Evolutionary conservation across 2,113 vertebrate species (phyloP).

Genomic region (Papio anubis): DNA sequence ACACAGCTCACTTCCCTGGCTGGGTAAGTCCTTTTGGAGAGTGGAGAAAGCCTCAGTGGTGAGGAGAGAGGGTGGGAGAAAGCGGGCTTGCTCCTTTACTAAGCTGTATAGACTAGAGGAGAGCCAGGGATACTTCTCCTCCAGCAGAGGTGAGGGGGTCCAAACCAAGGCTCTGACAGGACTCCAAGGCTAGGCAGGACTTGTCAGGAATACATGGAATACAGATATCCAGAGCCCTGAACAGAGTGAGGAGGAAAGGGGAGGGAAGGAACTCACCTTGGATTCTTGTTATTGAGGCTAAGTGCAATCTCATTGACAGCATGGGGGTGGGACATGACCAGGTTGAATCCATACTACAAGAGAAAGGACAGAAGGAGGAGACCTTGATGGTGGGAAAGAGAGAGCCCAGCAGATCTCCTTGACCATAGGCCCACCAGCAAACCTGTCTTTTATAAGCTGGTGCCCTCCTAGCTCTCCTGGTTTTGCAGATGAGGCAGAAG

Average conservation of each 20-base stretch:
- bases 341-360: constrained; percentile 96
- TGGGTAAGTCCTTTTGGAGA: background rate
- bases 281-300: constrained; percentile 98
- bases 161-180: background rate
- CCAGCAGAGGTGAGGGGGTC: background rate
- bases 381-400: background rate
- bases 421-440: background rate
- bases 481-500: background rate
- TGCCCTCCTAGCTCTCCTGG: background rate
- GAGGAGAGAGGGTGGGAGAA: background rate
- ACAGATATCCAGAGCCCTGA: background rate
- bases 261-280: constrained; percentile 85
- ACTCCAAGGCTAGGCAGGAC: background rate
- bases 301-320: constrained; percentile 98
- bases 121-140: background rate
- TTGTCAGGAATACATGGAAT: background rate
- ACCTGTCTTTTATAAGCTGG: background rate
- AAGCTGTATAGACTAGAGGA: background rate
- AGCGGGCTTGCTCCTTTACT: background rate
- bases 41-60: background rate
- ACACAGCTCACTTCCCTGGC: background rate
- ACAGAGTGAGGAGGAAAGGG: background rate
- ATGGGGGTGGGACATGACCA: constrained; percentile 98
- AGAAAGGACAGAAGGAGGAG: constrained; percentile 24
- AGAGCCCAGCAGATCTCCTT: background rate